These are phyloP conservation scores for Chorisops tibialis DNA, from an alignment of 2,888 invertebrate species.

Conservation along the genomic window DNA sequence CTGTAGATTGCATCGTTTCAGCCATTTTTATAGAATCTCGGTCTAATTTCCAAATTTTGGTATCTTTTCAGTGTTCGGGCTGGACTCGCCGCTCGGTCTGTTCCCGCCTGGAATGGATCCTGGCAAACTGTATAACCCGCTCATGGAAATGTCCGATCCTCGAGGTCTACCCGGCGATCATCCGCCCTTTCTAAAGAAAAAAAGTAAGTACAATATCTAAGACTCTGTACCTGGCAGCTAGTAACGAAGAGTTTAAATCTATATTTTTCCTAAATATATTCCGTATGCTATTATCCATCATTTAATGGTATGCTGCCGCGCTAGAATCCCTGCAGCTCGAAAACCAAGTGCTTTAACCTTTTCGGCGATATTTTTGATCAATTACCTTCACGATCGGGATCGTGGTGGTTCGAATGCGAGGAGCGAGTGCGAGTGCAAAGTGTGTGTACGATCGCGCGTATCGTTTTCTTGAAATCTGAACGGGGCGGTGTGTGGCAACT, in stretches of 20 bases:
- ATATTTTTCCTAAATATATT: no score
- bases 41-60: no score
- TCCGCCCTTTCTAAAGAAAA: slow-evolving; percentile 71
- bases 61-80: slow-evolving; percentile 67
- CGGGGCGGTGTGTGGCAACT: slow-evolving; percentile 9
- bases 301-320: no score
- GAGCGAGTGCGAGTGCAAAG: slow-evolving; percentile 7
- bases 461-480: slow-evolving; percentile 19
- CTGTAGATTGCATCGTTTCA: no score
- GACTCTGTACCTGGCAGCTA: no score
- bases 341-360: slow-evolving; percentile 2
- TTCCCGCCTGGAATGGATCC: slow-evolving; percentile 76
- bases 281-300: no score
- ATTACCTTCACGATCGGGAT: slow-evolving; percentile 14
- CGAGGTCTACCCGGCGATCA: slow-evolving; percentile 64
- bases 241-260: no score
- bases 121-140: slow-evolving; percentile 66
- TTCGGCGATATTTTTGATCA: slow-evolving; percentile 17
- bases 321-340: slow-evolving; percentile 6
- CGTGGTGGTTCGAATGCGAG: neutral
- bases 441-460: slow-evolving; percentile 11
- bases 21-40: no score
- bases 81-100: slow-evolving; percentile 70
- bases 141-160: slow-evolving; percentile 73
- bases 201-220: slow-evolving; percentile 71